Evolutionary conservation across 1,140 invertebrate species (phyloP), one percentile per base, ranked within the genome.

Genomic region (Aphaenogaster ashmeadi): DNA sequence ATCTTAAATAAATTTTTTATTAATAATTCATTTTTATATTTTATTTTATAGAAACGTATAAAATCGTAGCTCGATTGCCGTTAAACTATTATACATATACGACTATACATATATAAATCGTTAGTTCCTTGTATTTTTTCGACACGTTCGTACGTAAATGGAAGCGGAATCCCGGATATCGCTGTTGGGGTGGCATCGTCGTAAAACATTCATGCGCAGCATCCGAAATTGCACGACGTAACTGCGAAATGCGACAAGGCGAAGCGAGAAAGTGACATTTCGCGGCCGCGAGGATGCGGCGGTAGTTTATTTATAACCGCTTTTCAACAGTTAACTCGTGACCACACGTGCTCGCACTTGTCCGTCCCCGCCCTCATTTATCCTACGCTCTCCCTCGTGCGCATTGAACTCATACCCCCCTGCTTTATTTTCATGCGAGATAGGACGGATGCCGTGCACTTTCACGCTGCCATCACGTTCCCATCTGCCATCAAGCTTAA

Each of bases 251-350:
- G 66, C 74, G 56, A 64, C 54, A 56, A 54, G 47, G 44, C 33
- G 18, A 77, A 44, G 52, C 41, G 47, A 86, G 60, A 71, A 69
- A 87, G 74, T 78, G 33, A 41, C 58, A 72, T 67, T 27, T 27
- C 69, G 52, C 44, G 33, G 21, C 50, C 52, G 36, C 67, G 78
- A 84, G 54, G 66, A 64, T 66, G 85, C 80, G 50, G 33, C 74
- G 52, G 18, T 66, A 44, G 88, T 91, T 92, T 91, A 91, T 91
- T 92, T 92, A 87, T 87, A 91, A 89, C 67, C 83, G 78, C 52
- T 90, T 91, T 92, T 89, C 89, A 92, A 58, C 90, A 80, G 91
- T 92, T 91, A 91, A 92, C 90, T 87, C 85, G 38, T 15, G 41
- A n/a, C 38, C 79, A 64, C 67, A 62, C 74, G 41, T 71, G 78